Evolutionary conservation across 2,797 vertebrate species (phyloP).

Genomic region (Eidolon dupreanum): DNA sequence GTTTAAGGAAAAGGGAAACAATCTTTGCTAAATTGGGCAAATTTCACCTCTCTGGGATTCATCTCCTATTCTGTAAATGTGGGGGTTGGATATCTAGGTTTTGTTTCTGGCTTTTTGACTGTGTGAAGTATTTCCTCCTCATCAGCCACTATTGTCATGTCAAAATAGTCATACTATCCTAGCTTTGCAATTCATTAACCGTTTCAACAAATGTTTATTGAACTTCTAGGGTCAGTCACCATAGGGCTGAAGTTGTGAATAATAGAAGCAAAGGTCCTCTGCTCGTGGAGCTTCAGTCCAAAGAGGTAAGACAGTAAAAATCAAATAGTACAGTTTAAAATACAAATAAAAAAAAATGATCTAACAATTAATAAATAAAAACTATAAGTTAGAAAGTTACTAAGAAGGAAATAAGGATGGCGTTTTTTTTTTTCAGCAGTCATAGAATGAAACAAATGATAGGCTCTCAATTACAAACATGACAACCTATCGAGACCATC

Average conservation of each 20-base stretch:
- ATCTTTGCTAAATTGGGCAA: not conserved
- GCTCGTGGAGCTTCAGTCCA: not conserved
- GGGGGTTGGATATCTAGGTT: not conserved
- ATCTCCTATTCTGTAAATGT: slow-evolving; percentile 3
- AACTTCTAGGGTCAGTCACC: not conserved
- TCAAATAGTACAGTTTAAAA: not conserved
- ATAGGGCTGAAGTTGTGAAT: not conserved
- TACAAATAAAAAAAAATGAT: not conserved
- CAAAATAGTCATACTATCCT: not conserved
- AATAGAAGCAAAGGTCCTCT: not conserved
- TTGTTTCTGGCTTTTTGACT: not conserved
- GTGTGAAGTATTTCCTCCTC: not conserved
- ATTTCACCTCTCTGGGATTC: slow-evolving; percentile 3
- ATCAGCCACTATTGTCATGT: not conserved
- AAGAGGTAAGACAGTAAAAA: not conserved
- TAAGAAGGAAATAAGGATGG: not conserved
- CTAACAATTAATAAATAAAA: not conserved
- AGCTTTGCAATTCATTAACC: slow-evolving; percentile 1
- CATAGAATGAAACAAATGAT: not conserved
- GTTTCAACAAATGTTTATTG: not conserved
- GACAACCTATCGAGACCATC: not conserved
- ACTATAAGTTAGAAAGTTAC: not conserved
- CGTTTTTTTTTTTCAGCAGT: not conserved
- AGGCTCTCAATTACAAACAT: not conserved
- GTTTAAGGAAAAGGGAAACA: not conserved